Base-by-base conservation (phyloP, 1,140 invertebrate species). In the Drosophila persimilis region DNA sequence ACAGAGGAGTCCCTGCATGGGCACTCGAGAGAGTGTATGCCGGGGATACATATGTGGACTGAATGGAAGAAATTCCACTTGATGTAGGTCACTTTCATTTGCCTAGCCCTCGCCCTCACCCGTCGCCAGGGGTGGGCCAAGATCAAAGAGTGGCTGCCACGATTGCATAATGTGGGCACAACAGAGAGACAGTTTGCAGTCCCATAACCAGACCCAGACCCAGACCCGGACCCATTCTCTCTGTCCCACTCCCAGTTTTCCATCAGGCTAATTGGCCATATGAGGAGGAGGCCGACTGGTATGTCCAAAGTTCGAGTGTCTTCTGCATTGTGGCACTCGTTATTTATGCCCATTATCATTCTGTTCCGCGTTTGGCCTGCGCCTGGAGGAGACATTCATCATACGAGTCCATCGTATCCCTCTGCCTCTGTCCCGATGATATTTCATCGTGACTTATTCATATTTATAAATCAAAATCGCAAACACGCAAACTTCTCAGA, bases 31-130 rank as follows among this genome's bases (percentile, higher is more conserved):
- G 35, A 39, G 35, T 31, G 44, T 9, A 4, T 39, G 43, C 0
- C 17, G 17, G 17, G 17, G 17, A 17, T 26, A 61, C 66, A 80
- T 48, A 77, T 85, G 72, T 48, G 72, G 45, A 35, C 51, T 63
- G 65, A 65, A 55, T 73, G 61, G 70, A 75, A 45, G 48, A 62
- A 84, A 77, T 80, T 84, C 80, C 83, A 86, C 81, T 86, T 86
- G 83, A 88, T 86, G 77, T 86, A 86, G 83, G 81, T 88, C 81
- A 86, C 81, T 86, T 88, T 86, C 83, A 80, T 85, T 85, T 77
- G 77, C 77, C 45, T 54, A 57, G 46, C 29, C 73, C 56, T 57
- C 51, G 15, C 53, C 46, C 17, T 41, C 59, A 26, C 52, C 35
- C 47, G 22, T 56, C 69, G 43, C 79, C 56, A 54, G 60, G 78